Conservation (phyloP, 2,888 invertebrate genomes). For the Helicoverpa assulta region DNA sequence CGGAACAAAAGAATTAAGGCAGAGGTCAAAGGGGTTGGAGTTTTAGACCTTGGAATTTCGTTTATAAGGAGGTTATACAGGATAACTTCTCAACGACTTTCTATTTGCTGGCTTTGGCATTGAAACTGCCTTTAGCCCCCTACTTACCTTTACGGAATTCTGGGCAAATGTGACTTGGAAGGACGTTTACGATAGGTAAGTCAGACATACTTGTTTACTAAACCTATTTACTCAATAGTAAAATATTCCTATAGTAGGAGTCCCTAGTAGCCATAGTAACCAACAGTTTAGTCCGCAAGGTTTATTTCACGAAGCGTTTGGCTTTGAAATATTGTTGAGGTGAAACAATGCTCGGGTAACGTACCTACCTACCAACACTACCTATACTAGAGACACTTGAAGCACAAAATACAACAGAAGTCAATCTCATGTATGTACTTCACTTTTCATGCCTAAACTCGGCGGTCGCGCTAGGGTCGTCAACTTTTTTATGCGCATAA, state of each 20-base stretch:
- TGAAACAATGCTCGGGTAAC: conserved; percentile 27
- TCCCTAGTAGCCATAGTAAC: conserved; percentile 1
- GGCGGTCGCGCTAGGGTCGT: too few relatives aligned
- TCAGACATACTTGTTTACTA: too few relatives aligned
- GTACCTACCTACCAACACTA: not conserved
- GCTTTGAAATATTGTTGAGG: conserved; percentile 44
- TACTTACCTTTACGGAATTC: conserved; percentile 15
- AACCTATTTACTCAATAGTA: conserved; percentile 2
- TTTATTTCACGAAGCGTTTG: conserved; percentile 24
- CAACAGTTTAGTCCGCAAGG: conserved; percentile 11
- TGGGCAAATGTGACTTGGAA: conserved; percentile 10
- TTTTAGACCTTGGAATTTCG: conserved; percentile 41
- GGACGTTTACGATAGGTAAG: not conserved
- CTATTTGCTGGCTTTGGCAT: conserved; percentile 22
- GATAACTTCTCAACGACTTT: conserved; percentile 38
- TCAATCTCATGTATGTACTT: too few relatives aligned
- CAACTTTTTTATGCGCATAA: too few relatives aligned
- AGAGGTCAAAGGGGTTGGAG: conserved; percentile 62
- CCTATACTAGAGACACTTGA: conserved; percentile 7
- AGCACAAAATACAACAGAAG: too few relatives aligned
- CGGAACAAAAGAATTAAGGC: conserved; percentile 66
- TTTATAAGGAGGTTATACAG: conserved; percentile 25
- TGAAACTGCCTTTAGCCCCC: not conserved
- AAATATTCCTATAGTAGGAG: not conserved
- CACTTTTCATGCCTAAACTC: too few relatives aligned